Evolutionary conservation across 2,888 invertebrate species (phyloP).

Genomic region (Rhogogaster chlorosoma): DNA sequence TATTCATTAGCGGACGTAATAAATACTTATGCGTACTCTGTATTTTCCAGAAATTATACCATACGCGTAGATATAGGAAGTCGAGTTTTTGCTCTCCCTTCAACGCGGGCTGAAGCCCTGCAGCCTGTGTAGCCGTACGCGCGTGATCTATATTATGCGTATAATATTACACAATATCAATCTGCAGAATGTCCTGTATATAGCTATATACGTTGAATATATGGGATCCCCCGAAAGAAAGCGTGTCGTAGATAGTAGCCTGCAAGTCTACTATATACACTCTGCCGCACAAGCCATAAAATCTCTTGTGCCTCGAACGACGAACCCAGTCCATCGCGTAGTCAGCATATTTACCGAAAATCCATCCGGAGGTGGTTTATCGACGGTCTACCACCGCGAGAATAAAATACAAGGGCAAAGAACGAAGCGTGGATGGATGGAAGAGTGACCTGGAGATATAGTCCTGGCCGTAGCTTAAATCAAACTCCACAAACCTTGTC

Average conservation of each 20-base stretch:
- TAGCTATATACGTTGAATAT: not conserved
- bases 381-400: not conserved
- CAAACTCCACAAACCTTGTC: not conserved
- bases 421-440: not conserved
- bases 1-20: not conserved
- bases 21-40: not conserved
- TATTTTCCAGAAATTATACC: not conserved
- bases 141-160: not conserved
- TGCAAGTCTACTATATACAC: not conserved
- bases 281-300: not conserved
- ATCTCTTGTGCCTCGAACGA: not conserved
- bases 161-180: not conserved
- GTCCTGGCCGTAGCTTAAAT: not conserved
- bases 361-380: not conserved
- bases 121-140: not conserved
- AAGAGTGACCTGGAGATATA: not conserved
- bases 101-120: not conserved
- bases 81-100: not conserved
- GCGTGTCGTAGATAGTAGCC: not conserved
- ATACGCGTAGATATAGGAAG: not conserved
- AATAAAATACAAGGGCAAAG: not conserved
- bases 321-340: not conserved
- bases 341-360: conserved; percentile 7
- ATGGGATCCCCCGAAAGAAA: not conserved
- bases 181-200: not conserved